Conservation (phyloP, 2,797 vertebrate genomes). For the Apodemus agrarius region DNA sequence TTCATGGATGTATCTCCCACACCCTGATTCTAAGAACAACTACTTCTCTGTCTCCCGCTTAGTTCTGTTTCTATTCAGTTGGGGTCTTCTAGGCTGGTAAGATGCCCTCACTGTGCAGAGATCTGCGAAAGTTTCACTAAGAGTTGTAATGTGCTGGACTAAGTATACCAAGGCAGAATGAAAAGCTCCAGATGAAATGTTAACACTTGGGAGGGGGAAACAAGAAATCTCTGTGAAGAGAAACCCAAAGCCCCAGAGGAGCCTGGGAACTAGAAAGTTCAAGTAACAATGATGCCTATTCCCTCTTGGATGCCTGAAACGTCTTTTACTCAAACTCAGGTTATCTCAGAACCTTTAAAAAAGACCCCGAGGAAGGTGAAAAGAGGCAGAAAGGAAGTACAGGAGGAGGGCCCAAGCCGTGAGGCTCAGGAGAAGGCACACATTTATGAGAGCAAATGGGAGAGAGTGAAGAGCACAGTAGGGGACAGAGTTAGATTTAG, state of each 20-base stretch:
- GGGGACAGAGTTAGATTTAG: conserved; percentile 35
- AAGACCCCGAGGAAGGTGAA: conserved; percentile 63
- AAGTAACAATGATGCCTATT: conserved; percentile 47
- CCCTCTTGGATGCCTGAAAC: conserved; percentile 3
- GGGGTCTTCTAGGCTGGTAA: conserved; percentile 11
- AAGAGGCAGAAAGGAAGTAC: conserved; percentile 51
- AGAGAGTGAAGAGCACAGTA: not conserved
- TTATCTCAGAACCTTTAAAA: conserved; percentile 57
- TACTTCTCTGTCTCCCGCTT: not conserved
- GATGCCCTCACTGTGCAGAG: not conserved
- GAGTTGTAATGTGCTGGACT: conserved; percentile 8
- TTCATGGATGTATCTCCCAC: conserved; percentile 26
- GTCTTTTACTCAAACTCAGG: conserved; percentile 46
- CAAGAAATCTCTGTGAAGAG: conserved; percentile 48
- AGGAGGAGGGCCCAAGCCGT: not conserved
- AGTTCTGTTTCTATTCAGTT: conserved; percentile 46
- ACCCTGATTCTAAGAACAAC: conserved; percentile 44
- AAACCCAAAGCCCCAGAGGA: conserved; percentile 35
- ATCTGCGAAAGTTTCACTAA: conserved; percentile 10
- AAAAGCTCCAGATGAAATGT: conserved; percentile 54
- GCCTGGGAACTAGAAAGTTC: conserved; percentile 48
- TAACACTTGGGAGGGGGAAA: conserved; percentile 10
- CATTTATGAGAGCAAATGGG: not conserved
- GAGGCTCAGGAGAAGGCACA: not conserved
- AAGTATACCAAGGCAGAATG: conserved; percentile 48